A percentile compares a stretch with the other conserved stretches of the same genome.
Conservation (phyloP, 2,888 invertebrate species). For the Archips crataeganus region DNA sequence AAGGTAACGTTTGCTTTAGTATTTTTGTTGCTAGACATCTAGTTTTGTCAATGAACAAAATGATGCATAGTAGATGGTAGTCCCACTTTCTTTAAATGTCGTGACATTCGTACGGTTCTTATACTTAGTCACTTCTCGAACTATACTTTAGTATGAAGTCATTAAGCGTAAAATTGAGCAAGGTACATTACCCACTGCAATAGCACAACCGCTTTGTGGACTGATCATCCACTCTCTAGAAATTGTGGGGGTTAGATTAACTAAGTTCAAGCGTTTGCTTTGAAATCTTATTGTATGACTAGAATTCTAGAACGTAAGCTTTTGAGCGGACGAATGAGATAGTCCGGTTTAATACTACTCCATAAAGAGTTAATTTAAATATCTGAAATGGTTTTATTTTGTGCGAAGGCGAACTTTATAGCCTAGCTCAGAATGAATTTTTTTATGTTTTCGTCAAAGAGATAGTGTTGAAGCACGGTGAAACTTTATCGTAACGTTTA, state of each 20-base stretch:
- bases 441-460: constrained; percentile 7
- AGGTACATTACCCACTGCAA: constrained; percentile 19
- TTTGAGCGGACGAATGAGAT: background rate
- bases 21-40: background rate
- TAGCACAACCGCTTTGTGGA: constrained; percentile 13
- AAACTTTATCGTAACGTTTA: background rate
- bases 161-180: constrained; percentile 21
- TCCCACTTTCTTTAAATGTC: background rate
- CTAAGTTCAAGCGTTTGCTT: background rate
- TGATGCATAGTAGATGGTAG: background rate
- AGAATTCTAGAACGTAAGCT: background rate
- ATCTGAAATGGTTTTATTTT: constrained; percentile 11
- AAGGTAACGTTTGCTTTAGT: no score
- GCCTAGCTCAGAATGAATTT: background rate
- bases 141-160: constrained; percentile 15
- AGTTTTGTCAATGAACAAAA: background rate
- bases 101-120: background rate
- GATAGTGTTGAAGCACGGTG: background rate
- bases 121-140: constrained; percentile 10
- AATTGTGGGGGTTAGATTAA: constrained; percentile 11
- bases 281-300: background rate
- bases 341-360: constrained; percentile 5
- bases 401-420: background rate
- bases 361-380: constrained; percentile 12
- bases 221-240: background rate